Base-by-base conservation (phyloP, 2,113 vertebrate genomes). In the Monarcha castaneiventris region DNA sequence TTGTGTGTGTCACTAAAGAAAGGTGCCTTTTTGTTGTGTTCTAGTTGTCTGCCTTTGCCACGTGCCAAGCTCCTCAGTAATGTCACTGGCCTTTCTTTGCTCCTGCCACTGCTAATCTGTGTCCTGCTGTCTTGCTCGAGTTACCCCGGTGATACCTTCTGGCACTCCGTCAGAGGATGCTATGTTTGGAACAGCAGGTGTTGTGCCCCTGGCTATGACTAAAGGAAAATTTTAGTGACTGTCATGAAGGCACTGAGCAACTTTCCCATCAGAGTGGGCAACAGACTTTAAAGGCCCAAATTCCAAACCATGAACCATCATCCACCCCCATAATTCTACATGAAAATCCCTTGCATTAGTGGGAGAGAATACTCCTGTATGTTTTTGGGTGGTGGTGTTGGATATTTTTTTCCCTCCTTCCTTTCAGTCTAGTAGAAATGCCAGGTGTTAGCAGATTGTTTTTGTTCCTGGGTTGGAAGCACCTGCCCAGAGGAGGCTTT, bases 81-180 rank as follows among this genome's bases (percentile, higher is more conserved):
- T 48, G 74, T 84, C 58, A 29, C 39, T 27, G 15, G 61, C 85
- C 86, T 87, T 74, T 58, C 84, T 72, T 62, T 9, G 29, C 74
- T 89, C 56, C 56, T 91, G 92, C 86, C 27, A 64, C 56, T 85
- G 94, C 68, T 93, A 18, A 63, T 86, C 87, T 91, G 68, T 91
- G 55, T 94, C 92, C 68, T 27, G 76, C 95, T 93, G 90, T 73
- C 55, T 56, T 25, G 32, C 78, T 59, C 3, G n/a, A 59, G 90
- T 74, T 56, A 52, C 82, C 77, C 77, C 1, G 0, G 46, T 68
- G 79, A 10, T 12, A 51, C 80, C 37, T 75, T 58, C 87, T 67
- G 55, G 64, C 67, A 25, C 61, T 66, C 29, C 1, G 3, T 66
- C 83, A 84, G 66, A 32, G 59, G 59, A 41, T 9, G 15, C 76